Evolutionary conservation across 2,797 vertebrate genomes (phyloP).

Genomic region (Microctenopoma steveboyesi): DNA sequence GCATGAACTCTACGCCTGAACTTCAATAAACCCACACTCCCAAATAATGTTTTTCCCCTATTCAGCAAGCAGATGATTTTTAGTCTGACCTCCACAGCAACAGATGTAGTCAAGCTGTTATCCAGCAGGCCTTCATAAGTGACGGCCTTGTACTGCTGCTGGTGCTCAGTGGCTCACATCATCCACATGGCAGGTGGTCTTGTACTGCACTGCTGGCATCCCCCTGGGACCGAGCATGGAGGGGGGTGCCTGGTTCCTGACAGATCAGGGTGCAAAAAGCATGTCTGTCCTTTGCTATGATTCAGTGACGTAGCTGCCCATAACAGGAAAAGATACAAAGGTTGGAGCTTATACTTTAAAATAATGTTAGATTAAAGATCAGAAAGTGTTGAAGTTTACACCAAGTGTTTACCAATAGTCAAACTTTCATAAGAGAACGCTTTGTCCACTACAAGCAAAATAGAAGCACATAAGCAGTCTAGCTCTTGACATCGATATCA

Average conservation of each 20-base stretch:
- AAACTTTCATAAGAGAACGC: too few species aligned
- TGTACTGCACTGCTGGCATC: conserved; percentile 5
- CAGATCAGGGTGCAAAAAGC: too few species aligned
- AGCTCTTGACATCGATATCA: too few species aligned
- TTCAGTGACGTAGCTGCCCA: too few species aligned
- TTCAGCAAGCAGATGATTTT: conserved; percentile 22
- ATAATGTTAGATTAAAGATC: too few species aligned
- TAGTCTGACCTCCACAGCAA: conserved; percentile 6
- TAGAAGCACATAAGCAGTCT: too few species aligned
- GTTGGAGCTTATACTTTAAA: too few species aligned
- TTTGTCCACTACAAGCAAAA: too few species aligned
- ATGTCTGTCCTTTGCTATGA: too few species aligned
- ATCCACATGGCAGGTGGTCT: conserved; percentile 62
- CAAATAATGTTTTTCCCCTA: conserved; percentile 27
- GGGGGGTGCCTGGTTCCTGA: background rate
- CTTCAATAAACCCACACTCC: conserved; percentile 40
- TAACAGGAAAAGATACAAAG: too few species aligned
- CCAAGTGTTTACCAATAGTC: too few species aligned
- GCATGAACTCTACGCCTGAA: conserved; percentile 21
- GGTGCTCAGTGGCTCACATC: conserved; percentile 30
- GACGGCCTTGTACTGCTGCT: conserved; percentile 19
- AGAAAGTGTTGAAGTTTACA: too few species aligned
- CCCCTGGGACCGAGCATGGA: conserved; percentile 28
- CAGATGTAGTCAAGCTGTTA: conserved; percentile 52
- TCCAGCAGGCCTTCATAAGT: conserved; percentile 26